Evolutionary conservation across 2,113 vertebrate genomes (phyloP), one percentile per base, ranked within the genome.

Genomic region (Sprattus sprattus): DNA sequence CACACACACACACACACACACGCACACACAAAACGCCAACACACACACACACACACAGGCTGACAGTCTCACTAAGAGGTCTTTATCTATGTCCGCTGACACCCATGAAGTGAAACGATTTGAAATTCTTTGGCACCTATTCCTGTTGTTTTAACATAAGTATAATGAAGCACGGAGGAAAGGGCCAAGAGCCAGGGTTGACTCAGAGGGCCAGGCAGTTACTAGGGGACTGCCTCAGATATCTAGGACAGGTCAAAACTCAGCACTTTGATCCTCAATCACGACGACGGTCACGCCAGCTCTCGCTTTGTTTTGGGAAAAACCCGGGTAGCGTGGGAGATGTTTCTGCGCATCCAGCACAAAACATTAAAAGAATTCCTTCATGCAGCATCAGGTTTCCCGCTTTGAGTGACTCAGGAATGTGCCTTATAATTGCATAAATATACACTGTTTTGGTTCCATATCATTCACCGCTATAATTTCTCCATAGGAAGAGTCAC

Each of bases 311-410:
- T 39, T 39, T 75, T 39, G 20, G 20, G 20, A 22, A 32, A 71
- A 28, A 71, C 25, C 10, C 25, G 15, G 9, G n/a, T 25, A 25
- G 60, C n/a, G 22, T 67, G 20, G 60, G 20, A 67, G 60, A 67
- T 10, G 10, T 25, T 71, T 71, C 25, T 71, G 25, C 13, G 64
- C 64, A 71, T 71, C 22, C 64, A 32, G 11, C 67, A 32, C 28
- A 32, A 84, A 86, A 64, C 86, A 88, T 49, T 45, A 85, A 89
- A 93, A 92, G 91, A 85, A 89, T 71, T 87, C 84, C 91, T 90
- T 88, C 90, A 92, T 90, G 89, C 82, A 89, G 92, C 86, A 92
- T 94, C 89, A 52, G 80, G 87, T 93, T 94, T 93, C 92, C 88
- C 83, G 88, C 85, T 85, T 86, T 87, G 89, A 90, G 89, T 90